These are phyloP conservation scores for Thysanoteuthis rhombus DNA, from an alignment of 2,888 invertebrate genomes.

Conservation along the genomic window DNA sequence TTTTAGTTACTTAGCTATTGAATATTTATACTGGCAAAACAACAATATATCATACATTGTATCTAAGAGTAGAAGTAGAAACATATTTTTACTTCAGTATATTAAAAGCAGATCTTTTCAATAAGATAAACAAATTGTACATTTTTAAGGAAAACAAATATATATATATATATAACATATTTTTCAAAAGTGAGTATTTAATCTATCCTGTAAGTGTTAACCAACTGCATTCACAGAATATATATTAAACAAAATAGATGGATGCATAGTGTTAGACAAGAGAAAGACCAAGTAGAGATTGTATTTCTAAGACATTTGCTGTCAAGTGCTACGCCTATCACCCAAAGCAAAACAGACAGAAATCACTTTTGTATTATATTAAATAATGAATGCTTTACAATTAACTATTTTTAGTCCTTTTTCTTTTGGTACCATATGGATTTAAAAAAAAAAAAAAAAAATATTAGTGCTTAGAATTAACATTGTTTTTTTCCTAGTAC, in stretches of 20 bases:
- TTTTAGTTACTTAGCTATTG: too few relatives aligned
- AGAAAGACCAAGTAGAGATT: not conserved
- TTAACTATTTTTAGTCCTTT: too few relatives aligned
- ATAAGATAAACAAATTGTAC: not conserved
- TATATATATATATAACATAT: not conserved
- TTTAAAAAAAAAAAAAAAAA: too few relatives aligned
- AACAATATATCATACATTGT: too few relatives aligned
- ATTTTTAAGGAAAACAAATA: not conserved
- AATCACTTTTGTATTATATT: not conserved
- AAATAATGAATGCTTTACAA: too few relatives aligned
- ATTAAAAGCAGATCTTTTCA: not conserved
- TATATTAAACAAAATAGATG: not conserved
- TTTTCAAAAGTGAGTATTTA: not conserved
- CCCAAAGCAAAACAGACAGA: constrained; percentile 12
- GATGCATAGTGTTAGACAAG: not conserved
- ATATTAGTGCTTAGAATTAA: too few relatives aligned
- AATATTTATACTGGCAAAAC: too few relatives aligned
- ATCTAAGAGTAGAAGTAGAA: too few relatives aligned
- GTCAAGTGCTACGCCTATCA: not conserved
- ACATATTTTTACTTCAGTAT: not conserved
- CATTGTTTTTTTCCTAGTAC: too few relatives aligned
- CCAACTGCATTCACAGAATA: not conserved
- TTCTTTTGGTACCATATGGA: too few relatives aligned
- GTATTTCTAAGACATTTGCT: not conserved
- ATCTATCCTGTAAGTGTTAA: not conserved